Base-by-base conservation (phyloP, 2,113 vertebrate genomes). In the Hymenochirus boettgeri region DNA sequence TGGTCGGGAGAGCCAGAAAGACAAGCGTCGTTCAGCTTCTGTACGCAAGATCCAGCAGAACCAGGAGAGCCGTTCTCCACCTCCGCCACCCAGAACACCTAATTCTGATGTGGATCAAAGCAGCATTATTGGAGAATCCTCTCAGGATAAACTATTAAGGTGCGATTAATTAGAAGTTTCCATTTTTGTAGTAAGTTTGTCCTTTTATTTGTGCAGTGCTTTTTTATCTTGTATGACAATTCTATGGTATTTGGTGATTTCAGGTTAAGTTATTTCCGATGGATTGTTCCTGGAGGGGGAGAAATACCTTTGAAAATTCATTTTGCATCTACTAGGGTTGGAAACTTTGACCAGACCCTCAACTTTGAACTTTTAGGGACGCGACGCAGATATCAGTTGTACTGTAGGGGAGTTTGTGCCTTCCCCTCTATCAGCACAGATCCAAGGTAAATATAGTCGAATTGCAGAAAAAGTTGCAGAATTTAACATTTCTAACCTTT, bases 281-380 rank as follows among this genome's bases (percentile, higher is more conserved):
- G 96, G 96, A 66, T 86, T 0, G 88, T 92, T 13, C 92, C 90
- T 2, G 77, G 91, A 26, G 72, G 52, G 0, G 77, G 85, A 0
- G 75, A 90, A 70, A 82, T 94, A 56, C 54, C 70, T 0, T 42
- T 97, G 57, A 86, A 72, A 64, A 47, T 96, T 8, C 80, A 76
- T 71, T 99, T 96, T 78, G 79, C 82, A 48, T 86, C 95, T 8
- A 50, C 9, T 0, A 62, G 67, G 1, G 24, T 57, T 0, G 93
- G 90, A 4, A 80, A 57, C 3, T 95, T 91, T 75, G 83, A 92
- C 12, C 88, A 93, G 72, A 85, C 65, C 0, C 81, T 94, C 51
- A 88, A 79, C 70, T 97, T 98, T 75, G 93, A 97, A 77, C 27
- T 95, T 8, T 58, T 91, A 18, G 93, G 86, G 5, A 90, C 85